phyloP scores from a whole-genome alignment of 64 coral and sea anemone genomes.

The Porites australiensis region DNA sequence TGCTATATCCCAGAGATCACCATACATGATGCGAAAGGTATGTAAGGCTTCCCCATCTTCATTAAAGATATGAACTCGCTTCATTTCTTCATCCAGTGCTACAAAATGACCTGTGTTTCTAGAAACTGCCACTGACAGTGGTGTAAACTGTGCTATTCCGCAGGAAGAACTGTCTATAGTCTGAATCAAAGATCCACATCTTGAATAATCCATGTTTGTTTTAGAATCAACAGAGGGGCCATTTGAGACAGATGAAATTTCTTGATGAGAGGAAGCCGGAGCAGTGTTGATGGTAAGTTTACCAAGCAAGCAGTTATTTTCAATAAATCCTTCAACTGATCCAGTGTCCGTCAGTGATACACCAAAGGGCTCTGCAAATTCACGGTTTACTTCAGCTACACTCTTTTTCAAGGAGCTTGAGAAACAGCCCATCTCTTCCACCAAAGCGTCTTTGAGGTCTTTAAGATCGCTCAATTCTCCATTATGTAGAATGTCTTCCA shows the following conservation, averaged over 20 bases:
- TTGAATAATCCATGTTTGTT: not conserved
- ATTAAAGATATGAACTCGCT: conserved; percentile 51
- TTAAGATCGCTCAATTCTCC: conserved; percentile 54
- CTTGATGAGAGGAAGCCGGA: not conserved
- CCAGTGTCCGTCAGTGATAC: conserved; percentile 9
- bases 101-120: conserved; percentile 64
- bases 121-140: conserved; percentile 65
- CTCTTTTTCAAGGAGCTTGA: not conserved
- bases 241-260: not conserved
- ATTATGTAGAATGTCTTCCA: conserved; percentile 58
- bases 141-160: conserved; percentile 45
- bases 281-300: not conserved
- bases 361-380: conserved; percentile 13
- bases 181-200: conserved; percentile 50
- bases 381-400: not conserved
- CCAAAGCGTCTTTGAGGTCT: conserved; percentile 67
- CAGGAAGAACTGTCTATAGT: conserved; percentile 32
- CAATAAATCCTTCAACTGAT: conserved; percentile 2
- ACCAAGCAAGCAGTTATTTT: conserved; percentile 2
- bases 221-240: not conserved
- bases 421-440: conserved; percentile 42
- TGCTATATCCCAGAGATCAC: conserved; percentile 72
- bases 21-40: conserved; percentile 63
- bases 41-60: conserved; percentile 37
- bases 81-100: conserved; percentile 62